Conservation (phyloP, 2,888 invertebrate genomes). For the Meiosimyza decipiens region DNA sequence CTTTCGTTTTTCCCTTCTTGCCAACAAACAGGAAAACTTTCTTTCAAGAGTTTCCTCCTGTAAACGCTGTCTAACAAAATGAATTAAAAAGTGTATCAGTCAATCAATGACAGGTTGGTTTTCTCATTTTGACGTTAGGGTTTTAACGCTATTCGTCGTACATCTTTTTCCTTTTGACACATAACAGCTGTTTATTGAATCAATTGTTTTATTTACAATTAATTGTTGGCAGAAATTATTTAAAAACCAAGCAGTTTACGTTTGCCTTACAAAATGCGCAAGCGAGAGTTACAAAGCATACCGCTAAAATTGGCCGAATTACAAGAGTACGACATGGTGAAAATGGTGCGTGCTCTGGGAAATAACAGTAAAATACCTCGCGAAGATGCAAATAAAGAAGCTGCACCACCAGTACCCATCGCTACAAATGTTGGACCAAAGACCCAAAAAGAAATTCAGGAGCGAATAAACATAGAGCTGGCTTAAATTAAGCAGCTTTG, state of each 20-base stretch:
- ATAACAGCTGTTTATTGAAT: slow-evolving; percentile 3
- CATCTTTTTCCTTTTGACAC: background rate
- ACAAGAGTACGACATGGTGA: slow-evolving; percentile 64
- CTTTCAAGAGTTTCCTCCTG: too few relatives aligned
- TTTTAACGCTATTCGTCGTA: too few relatives aligned
- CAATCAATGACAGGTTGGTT: too few relatives aligned
- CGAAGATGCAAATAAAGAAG: slow-evolving; percentile 21
- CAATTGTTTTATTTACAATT: background rate
- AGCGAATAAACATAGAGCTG: slow-evolving; percentile 45
- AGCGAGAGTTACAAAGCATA: slow-evolving; percentile 65
- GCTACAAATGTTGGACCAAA: slow-evolving; percentile 47
- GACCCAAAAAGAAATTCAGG: slow-evolving; percentile 46
- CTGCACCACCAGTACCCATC: slow-evolving; percentile 41
- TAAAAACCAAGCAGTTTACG: background rate
- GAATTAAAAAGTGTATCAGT: too few relatives aligned
- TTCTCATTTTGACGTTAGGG: too few relatives aligned
- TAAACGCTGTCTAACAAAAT: too few relatives aligned
- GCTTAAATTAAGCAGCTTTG: background rate
- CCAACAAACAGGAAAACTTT: too few relatives aligned
- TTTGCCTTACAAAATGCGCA: slow-evolving; percentile 55
- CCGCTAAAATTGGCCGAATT: slow-evolving; percentile 63
- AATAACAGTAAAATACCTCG: slow-evolving; percentile 12
- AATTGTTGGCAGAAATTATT: too few relatives aligned
- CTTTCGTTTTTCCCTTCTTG: too few relatives aligned
- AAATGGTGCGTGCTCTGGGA: slow-evolving; percentile 54